Percentiles rank a stretch among this genome's conserved stretches.
phyloP scores from a whole-genome alignment of 2,888 invertebrate genomes.

The Nephrotoma appendiculata region DNA sequence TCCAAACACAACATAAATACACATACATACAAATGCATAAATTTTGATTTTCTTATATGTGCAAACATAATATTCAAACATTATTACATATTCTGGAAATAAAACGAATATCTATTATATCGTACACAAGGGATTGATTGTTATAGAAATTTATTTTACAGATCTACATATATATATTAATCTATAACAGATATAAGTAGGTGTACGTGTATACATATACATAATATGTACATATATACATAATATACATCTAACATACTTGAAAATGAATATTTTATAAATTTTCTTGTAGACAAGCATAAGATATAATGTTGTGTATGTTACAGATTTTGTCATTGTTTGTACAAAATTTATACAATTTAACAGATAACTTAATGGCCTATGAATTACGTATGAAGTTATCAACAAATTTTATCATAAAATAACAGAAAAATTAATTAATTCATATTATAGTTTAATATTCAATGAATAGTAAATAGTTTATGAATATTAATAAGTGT shows the following conservation, averaged over 20 bases:
- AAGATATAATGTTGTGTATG: not conserved
- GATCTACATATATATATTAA: not conserved
- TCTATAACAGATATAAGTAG: not conserved
- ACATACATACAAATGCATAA: not conserved
- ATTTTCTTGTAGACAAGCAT: not conserved
- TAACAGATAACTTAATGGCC: not conserved
- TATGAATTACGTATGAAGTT: slow-evolving; percentile 1
- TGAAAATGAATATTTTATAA: not conserved
- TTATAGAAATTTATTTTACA: not conserved
- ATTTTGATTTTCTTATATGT: not conserved
- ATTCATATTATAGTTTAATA: not conserved
- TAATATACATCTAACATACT: not conserved
- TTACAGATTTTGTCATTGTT: not conserved
- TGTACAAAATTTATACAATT: not conserved
- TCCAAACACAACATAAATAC: not conserved
- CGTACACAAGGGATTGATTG: not conserved
- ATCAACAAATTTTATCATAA: not conserved
- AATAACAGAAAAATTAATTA: not conserved
- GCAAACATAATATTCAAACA: not conserved
- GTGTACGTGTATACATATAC: not conserved
- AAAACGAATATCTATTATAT: not conserved
- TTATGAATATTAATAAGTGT: not conserved
- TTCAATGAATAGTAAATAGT: not conserved
- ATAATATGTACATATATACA: too few relatives aligned
- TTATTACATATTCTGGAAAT: not conserved